These are phyloP conservation scores for Chlorodrepanis virens DNA, from an alignment of 2,113 vertebrate genomes.

Conservation along the genomic window DNA sequence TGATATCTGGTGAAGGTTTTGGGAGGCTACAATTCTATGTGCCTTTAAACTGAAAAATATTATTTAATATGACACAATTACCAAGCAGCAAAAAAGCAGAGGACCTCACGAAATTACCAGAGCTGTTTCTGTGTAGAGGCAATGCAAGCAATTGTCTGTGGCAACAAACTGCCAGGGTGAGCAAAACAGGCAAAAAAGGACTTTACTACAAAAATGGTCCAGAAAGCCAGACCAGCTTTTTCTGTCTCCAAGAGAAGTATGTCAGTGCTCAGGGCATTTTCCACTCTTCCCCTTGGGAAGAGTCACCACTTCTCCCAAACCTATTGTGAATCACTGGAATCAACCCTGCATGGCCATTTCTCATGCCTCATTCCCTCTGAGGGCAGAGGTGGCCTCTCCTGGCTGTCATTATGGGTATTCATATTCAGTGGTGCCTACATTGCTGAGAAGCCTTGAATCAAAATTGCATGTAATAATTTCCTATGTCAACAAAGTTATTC, in stretches of 20 bases:
- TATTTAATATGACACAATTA: background rate
- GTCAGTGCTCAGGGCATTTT: background rate
- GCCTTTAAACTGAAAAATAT: background rate
- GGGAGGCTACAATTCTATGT: background rate
- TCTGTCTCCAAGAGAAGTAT: background rate
- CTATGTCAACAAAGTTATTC: background rate
- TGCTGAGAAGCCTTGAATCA: background rate
- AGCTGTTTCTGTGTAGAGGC: background rate
- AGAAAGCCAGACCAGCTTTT: constrained; percentile 17
- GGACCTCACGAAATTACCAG: background rate
- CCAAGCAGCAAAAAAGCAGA: background rate
- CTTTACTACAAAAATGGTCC: background rate
- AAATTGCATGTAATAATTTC: background rate
- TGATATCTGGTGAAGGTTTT: background rate
- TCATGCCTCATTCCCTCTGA: background rate
- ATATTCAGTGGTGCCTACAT: background rate
- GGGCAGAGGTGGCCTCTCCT: background rate
- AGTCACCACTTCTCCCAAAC: background rate
- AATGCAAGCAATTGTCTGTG: background rate
- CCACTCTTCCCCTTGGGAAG: background rate
- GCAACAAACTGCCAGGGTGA: background rate
- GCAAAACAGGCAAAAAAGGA: background rate
- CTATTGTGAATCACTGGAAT: background rate
- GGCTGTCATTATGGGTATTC: background rate
- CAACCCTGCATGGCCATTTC: background rate